phyloP scores from a whole-genome alignment of 2,888 invertebrate genomes.

The Meiosimyza platycephala region DNA sequence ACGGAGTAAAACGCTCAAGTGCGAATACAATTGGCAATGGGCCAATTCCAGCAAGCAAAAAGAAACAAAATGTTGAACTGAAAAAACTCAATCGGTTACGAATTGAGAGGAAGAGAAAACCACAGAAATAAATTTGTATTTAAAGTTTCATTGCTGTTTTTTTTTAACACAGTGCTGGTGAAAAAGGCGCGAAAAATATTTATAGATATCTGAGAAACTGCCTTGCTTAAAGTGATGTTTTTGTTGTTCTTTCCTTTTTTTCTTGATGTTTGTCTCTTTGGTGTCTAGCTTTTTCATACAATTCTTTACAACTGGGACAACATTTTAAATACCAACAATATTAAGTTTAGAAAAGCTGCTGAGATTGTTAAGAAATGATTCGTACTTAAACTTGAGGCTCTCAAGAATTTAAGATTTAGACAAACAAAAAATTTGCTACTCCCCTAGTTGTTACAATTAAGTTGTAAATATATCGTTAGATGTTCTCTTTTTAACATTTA shows the following conservation, averaged over 20 bases:
- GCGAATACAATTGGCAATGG: conserved; percentile 26
- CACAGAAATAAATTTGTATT: conserved; percentile 17
- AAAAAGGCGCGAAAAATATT: conserved; percentile 19
- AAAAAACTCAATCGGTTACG: not conserved
- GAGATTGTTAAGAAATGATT: no score
- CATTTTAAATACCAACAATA: not conserved
- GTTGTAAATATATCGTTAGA: no score
- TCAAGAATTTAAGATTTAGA: no score
- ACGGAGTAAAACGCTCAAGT: conserved; percentile 8
- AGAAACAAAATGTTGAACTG: not conserved
- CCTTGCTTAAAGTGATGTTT: not conserved
- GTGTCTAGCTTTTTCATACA: not conserved
- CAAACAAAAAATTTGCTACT: no score
- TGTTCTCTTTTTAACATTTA: no score
- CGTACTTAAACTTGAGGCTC: no score
- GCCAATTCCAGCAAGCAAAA: conserved; percentile 17
- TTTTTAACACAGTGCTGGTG: not conserved
- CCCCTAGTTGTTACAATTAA: no score
- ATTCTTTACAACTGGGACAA: conserved; percentile 8
- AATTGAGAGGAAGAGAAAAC: not conserved
- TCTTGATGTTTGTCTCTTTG: not conserved
- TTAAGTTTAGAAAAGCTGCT: no score
- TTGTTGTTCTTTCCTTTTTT: conserved; percentile 8
- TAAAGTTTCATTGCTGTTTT: not conserved
- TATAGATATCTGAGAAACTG: conserved; percentile 2